Conservation (phyloP, 2,888 invertebrate genomes). For the Drosophila seclusa region DNA sequence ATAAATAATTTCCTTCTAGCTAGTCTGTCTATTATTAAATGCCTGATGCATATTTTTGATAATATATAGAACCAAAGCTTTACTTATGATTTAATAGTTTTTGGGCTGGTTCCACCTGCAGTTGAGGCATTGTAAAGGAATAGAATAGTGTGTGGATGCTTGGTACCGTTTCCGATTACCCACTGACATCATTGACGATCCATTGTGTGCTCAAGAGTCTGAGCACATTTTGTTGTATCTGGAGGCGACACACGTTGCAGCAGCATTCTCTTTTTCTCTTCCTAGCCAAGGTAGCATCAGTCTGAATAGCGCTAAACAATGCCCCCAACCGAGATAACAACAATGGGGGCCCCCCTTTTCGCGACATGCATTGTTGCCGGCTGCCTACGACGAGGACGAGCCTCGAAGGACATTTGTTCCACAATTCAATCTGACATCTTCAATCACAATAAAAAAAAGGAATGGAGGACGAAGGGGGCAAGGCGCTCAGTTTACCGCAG, state of each 20-base stretch:
- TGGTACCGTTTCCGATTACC: slow-evolving; percentile 4
- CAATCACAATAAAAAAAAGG: slow-evolving; percentile 34
- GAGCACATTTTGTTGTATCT: slow-evolving; percentile 25
- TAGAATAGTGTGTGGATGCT: neutral
- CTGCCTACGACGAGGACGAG: slow-evolving; percentile 13
- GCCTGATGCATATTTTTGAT: neutral
- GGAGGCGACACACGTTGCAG: slow-evolving; percentile 5
- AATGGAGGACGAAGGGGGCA: too few relatives aligned
- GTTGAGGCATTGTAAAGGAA: neutral
- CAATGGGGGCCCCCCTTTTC: slow-evolving; percentile 34
- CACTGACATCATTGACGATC: slow-evolving; percentile 44
- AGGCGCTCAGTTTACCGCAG: slow-evolving; percentile 21
- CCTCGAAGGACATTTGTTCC: slow-evolving; percentile 53
- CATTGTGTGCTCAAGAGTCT: slow-evolving; percentile 41
- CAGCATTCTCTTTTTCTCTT: slow-evolving; percentile 5
- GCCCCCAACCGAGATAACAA: slow-evolving; percentile 26
- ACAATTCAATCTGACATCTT: slow-evolving; percentile 64
- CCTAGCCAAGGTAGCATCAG: slow-evolving; percentile 25
- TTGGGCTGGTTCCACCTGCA: neutral
- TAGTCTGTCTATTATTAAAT: neutral
- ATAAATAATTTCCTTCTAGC: neutral
- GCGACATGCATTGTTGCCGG: slow-evolving; percentile 28
- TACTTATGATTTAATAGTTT: neutral
- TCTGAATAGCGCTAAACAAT: slow-evolving; percentile 52
- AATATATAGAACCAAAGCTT: neutral